These are phyloP conservation scores for Hedya salicella DNA, from an alignment of 2,888 invertebrate species.

Conservation along the genomic window DNA sequence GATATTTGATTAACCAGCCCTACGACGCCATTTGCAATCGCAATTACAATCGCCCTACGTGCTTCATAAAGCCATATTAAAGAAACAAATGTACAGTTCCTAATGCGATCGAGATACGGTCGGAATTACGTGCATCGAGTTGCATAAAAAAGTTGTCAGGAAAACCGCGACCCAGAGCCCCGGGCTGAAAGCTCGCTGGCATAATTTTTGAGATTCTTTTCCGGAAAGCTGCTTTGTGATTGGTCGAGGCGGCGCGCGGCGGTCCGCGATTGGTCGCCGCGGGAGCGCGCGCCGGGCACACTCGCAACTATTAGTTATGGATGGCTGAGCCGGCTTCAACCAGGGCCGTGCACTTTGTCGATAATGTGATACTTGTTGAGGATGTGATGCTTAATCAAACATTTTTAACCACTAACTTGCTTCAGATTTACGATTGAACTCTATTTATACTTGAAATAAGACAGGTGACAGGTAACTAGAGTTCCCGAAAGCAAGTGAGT, in stretches of 20 bases:
- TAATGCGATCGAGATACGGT: slow-evolving; percentile 49
- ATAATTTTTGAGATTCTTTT: slow-evolving; percentile 78
- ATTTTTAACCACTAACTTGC: too few species aligned
- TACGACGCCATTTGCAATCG: slow-evolving; percentile 78
- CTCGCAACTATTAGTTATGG: slow-evolving; percentile 83
- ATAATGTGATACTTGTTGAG: slow-evolving; percentile 51
- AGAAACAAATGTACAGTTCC: not conserved
- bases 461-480: too few species aligned
- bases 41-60: slow-evolving; percentile 66
- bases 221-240: slow-evolving; percentile 64
- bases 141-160: slow-evolving; percentile 47
- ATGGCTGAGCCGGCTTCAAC: slow-evolving; percentile 66
- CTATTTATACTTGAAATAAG: too few species aligned
- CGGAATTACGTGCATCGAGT: slow-evolving; percentile 51
- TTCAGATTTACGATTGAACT: too few species aligned
- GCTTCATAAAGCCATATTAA: slow-evolving; percentile 42
- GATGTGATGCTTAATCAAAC: too few species aligned
- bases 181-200: slow-evolving; percentile 70
- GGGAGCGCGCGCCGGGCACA: slow-evolving; percentile 73
- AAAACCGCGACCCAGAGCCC: slow-evolving; percentile 72
- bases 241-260: slow-evolving; percentile 65
- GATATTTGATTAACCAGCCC: slow-evolving; percentile 67
- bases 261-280: slow-evolving; percentile 68
- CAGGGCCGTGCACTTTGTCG: slow-evolving; percentile 57
- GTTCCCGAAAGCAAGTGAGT: too few species aligned